A percentile compares a stretch with the other conserved stretches of the same genome.
Evolutionary conservation across 2,113 vertebrate genomes (phyloP).

Genomic region (Oreochromis aureus): DNA sequence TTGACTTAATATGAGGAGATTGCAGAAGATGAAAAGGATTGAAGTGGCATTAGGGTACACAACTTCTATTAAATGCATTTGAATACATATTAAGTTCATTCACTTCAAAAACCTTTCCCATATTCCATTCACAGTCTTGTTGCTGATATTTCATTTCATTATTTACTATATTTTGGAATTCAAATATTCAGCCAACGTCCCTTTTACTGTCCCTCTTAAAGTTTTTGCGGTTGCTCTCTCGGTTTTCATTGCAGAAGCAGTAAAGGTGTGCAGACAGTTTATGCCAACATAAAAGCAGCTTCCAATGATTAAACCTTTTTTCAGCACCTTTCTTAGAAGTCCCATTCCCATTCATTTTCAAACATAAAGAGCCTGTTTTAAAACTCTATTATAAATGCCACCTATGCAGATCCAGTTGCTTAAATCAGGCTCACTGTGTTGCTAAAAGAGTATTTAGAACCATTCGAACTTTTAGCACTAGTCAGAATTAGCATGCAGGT

Average conservation of each 20-base stretch:
- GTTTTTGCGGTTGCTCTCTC: neutral
- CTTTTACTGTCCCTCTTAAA: neutral
- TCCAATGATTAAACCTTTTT: neutral
- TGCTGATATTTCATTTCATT: neutral
- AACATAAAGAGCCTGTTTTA: neutral
- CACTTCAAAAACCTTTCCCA: neutral
- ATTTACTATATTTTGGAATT: neutral
- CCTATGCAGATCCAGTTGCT: neutral
- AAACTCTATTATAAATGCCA: neutral
- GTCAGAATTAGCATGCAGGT: slow-evolving; percentile 12
- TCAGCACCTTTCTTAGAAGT: neutral
- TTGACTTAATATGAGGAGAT: neutral
- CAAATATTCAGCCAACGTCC: neutral
- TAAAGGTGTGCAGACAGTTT: neutral
- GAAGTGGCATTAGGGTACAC: neutral
- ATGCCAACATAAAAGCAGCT: neutral
- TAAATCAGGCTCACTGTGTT: neutral
- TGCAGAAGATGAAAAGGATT: neutral
- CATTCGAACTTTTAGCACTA: neutral
- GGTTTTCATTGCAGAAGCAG: neutral
- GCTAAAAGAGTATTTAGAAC: neutral
- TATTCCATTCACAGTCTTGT: neutral
- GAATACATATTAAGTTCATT: neutral
- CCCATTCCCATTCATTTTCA: neutral
- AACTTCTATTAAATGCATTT: neutral